A percentile compares a stretch with the other conserved stretches of the same genome.
These are phyloP conservation scores for Tipula vernalis DNA, from an alignment of 2,888 invertebrate genomes.

Conservation along the genomic window DNA sequence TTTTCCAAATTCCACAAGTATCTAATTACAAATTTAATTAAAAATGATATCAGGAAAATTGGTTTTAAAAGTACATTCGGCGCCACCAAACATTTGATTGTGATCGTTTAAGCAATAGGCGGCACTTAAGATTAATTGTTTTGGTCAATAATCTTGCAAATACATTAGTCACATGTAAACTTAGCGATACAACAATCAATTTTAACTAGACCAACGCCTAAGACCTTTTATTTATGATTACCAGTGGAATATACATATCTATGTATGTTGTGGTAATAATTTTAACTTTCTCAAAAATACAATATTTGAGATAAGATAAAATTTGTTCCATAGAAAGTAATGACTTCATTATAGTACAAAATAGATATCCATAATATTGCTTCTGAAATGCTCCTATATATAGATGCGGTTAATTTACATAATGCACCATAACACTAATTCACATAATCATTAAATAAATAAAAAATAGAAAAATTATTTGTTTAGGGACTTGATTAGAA, in stretches of 20 bases:
- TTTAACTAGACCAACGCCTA: background rate
- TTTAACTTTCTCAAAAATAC: background rate
- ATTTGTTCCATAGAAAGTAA: background rate
- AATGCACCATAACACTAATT: background rate
- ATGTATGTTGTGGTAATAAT: background rate
- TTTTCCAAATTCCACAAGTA: too few species aligned
- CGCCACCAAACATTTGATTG: too few species aligned
- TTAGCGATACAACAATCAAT: too few species aligned
- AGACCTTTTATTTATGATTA: too few species aligned
- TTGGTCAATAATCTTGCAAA: too few species aligned
- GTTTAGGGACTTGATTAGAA: background rate
- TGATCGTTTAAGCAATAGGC: too few species aligned
- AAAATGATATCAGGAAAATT: too few species aligned
- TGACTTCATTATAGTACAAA: background rate
- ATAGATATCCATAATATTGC: background rate
- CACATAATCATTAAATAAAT: background rate
- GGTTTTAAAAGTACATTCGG: too few species aligned
- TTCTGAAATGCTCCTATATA: background rate
- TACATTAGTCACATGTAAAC: too few species aligned
- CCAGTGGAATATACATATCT: background rate
- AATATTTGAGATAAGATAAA: background rate
- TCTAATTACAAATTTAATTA: too few species aligned
- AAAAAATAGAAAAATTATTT: background rate
- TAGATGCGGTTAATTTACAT: background rate
- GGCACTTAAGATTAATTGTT: too few species aligned